A percentile compares a stretch with the other conserved stretches of the same genome.
phyloP scores from a whole-genome alignment of 2,888 invertebrate species.

The Andrena hattorfiana region DNA sequence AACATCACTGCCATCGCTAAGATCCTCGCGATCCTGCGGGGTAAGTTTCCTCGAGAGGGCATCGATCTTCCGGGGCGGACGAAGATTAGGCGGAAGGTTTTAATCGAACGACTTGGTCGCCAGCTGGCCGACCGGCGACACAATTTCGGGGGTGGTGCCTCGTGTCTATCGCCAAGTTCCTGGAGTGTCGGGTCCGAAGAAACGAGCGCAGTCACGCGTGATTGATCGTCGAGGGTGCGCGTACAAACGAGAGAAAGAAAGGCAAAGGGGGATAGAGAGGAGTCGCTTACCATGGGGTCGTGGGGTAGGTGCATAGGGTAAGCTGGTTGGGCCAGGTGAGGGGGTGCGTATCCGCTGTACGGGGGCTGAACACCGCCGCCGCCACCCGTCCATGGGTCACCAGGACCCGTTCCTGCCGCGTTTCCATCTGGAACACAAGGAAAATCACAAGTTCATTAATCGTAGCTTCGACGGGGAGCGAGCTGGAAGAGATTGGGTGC shows the following conservation, averaged over 20 bases:
- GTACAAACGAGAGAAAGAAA: conserved; percentile 34
- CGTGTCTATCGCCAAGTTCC: conserved; percentile 57
- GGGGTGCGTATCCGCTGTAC: conserved; percentile 83
- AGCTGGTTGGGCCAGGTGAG: conserved; percentile 84
- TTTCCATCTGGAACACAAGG: conserved; percentile 83
- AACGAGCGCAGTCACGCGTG: conserved; percentile 55
- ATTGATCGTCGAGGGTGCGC: conserved; percentile 58
- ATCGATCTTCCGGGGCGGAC: conserved; percentile 51
- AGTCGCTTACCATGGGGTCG: conserved; percentile 85
- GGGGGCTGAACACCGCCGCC: conserved; percentile 86
- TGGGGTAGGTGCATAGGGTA: conserved; percentile 85
- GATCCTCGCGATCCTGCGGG: background rate
- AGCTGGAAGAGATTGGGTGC: too few species aligned
- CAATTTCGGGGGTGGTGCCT: conserved; percentile 39
- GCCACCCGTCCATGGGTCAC: conserved; percentile 85
- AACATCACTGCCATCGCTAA: background rate
- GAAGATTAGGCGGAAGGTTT: conserved; percentile 43
- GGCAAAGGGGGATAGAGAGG: background rate
- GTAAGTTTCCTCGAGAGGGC: background rate
- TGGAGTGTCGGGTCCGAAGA: conserved; percentile 44
- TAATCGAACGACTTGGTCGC: conserved; percentile 53
- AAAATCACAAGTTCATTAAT: background rate
- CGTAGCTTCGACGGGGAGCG: background rate
- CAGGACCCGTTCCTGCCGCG: conserved; percentile 84
- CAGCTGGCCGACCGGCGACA: conserved; percentile 41